phyloP scores from a whole-genome alignment of 2,888 invertebrate species.

The Ochropacha duplaris region DNA sequence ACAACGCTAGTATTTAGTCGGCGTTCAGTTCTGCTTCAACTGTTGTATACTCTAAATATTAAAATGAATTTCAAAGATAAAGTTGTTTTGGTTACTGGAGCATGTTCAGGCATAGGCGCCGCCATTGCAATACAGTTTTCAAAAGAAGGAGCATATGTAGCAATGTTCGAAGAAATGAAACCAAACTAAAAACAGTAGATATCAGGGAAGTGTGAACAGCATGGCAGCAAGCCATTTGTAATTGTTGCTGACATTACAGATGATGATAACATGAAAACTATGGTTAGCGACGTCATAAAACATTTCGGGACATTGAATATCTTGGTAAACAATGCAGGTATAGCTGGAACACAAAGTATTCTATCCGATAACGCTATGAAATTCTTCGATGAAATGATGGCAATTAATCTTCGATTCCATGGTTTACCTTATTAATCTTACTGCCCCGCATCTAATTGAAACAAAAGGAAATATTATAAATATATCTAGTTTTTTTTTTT shows the following conservation, averaged over 20 bases:
- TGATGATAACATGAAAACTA: slow-evolving; percentile 25
- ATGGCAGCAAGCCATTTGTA: slow-evolving; percentile 27
- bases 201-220: slow-evolving; percentile 25
- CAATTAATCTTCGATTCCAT: slow-evolving; percentile 38
- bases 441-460: slow-evolving; percentile 25
- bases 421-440: slow-evolving; percentile 35
- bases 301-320: slow-evolving; percentile 41
- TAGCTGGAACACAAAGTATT: slow-evolving; percentile 21
- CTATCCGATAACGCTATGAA: slow-evolving; percentile 30
- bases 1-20: no score
- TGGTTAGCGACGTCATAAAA: slow-evolving; percentile 26
- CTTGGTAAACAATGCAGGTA: slow-evolving; percentile 45
- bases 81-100: slow-evolving; percentile 37
- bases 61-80: slow-evolving; percentile 34
- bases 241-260: slow-evolving; percentile 38
- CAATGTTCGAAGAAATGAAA: slow-evolving; percentile 35
- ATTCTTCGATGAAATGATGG: slow-evolving; percentile 34
- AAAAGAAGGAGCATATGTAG: slow-evolving; percentile 29
- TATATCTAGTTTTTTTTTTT: no score
- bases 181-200: slow-evolving; percentile 31
- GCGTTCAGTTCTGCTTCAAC: no score
- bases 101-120: slow-evolving; percentile 38
- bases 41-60: no score
- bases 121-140: slow-evolving; percentile 29
- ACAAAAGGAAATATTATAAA: slow-evolving; percentile 34